Evolutionary conservation across 2,113 vertebrate species (phyloP).

Genomic region (Corapipo altera): DNA sequence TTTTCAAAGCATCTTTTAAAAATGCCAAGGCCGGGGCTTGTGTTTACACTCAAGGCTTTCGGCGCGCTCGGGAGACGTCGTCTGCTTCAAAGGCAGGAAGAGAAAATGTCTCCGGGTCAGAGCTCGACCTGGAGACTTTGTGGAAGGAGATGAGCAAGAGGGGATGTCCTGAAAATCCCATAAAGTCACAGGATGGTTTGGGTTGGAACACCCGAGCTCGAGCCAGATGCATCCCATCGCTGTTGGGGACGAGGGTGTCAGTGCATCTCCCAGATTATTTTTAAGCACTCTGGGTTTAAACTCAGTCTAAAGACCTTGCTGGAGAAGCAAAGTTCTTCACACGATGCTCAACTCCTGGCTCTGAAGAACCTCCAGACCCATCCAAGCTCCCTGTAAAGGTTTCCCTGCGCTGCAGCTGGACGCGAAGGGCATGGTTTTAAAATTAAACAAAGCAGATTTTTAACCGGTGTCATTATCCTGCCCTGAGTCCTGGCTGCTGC

Average conservation of each 20-base stretch:
- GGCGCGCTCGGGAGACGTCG: accelerated
- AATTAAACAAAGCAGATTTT: background rate
- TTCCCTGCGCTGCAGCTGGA: background rate
- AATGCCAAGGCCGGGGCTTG: background rate
- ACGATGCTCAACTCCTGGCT: background rate
- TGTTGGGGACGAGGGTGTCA: background rate
- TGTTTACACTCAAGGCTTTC: background rate
- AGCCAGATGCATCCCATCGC: accelerated
- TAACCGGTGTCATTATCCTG: background rate
- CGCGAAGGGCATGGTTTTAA: background rate
- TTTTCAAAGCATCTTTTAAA: conserved; percentile 27
- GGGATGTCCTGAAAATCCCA: background rate
- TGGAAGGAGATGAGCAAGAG: background rate
- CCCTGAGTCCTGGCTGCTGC: background rate
- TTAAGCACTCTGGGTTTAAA: background rate
- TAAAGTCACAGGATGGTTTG: too few relatives aligned
- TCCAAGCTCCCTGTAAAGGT: background rate
- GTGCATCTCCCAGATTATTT: background rate
- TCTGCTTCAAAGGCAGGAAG: background rate
- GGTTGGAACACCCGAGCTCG: accelerated
- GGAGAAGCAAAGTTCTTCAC: background rate
- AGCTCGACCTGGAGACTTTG: background rate
- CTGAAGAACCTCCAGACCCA: background rate
- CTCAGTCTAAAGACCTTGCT: background rate
- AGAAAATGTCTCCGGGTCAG: background rate